phyloP scores from a whole-genome alignment of 1,140 invertebrate species.

The Micrasema minimum region DNA sequence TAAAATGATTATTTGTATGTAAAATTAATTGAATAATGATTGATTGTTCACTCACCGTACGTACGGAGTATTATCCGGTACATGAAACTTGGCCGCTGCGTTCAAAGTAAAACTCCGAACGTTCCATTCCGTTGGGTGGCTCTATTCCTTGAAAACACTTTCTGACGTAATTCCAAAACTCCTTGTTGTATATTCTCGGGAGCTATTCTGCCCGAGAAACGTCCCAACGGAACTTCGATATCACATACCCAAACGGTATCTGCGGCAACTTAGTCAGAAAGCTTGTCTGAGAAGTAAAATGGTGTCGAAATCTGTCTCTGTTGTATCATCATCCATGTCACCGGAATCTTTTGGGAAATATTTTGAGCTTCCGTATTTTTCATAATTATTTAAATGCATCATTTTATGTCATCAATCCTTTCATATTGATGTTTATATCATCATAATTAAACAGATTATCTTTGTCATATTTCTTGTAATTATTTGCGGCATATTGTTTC shows the following conservation, averaged over 20 bases:
- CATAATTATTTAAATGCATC: no score
- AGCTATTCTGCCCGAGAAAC: slow-evolving; percentile 71
- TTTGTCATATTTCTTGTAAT: no score
- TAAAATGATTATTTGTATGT: no score
- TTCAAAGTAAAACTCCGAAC: slow-evolving; percentile 73
- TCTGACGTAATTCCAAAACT: slow-evolving; percentile 74
- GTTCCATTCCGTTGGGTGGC: slow-evolving; percentile 63
- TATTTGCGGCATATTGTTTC: no score
- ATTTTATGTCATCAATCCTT: no score
- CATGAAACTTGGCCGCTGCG: slow-evolving; percentile 77
- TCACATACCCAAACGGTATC: slow-evolving; percentile 76
- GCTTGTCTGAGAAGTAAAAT: slow-evolving; percentile 72
- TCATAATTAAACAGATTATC: no score
- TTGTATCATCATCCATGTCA: slow-evolving; percentile 18
- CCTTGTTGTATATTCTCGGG: slow-evolving; percentile 67
- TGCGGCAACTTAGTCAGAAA: slow-evolving; percentile 79
- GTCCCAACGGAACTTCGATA: slow-evolving; percentile 82
- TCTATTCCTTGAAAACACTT: slow-evolving; percentile 73
- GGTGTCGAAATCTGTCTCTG: slow-evolving; percentile 54
- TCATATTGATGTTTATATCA: no score
- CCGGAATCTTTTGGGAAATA: no score
- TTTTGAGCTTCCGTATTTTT: no score
- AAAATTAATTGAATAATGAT: no score
- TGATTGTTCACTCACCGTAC: slow-evolving; percentile 72
- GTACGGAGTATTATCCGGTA: slow-evolving; percentile 76